phyloP scores from a whole-genome alignment of 2,888 invertebrate species.

The Muscina levida region DNA sequence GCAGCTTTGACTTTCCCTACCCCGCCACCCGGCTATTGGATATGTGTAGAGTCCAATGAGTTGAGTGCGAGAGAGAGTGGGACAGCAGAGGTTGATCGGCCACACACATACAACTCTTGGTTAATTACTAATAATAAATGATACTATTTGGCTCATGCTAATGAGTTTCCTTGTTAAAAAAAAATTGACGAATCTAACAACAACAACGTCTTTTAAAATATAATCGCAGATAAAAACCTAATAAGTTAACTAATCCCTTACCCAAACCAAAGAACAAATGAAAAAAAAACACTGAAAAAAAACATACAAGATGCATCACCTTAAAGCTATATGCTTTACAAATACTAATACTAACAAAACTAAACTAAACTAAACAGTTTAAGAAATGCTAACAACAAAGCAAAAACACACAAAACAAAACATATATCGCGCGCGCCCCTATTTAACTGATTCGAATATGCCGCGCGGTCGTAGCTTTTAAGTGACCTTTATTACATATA shows the following conservation, averaged over 20 bases:
- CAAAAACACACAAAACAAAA: too few species aligned
- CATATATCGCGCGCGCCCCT: too few species aligned
- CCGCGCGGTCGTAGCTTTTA: constrained; percentile 22
- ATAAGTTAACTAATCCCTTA: constrained; percentile 36
- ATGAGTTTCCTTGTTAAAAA: constrained; percentile 53
- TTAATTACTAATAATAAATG: background rate
- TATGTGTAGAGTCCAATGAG: background rate
- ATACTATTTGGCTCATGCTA: constrained; percentile 22
- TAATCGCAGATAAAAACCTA: too few species aligned
- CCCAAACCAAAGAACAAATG: too few species aligned
- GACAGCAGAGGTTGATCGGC: too few species aligned
- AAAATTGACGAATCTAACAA: constrained; percentile 5
- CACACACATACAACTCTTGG: too few species aligned
- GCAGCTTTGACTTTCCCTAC: too few species aligned
- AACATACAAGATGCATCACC: background rate
- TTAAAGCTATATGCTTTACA: background rate
- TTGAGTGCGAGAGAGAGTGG: too few species aligned
- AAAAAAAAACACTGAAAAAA: too few species aligned
- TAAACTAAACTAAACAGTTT: background rate
- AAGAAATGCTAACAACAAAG: too few species aligned
- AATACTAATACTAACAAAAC: constrained; percentile 2
- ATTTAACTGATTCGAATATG: too few species aligned
- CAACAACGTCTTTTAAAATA: constrained; percentile 33
- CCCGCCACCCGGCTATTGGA: background rate
- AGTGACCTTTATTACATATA: constrained; percentile 20